These are phyloP conservation scores for Natrix natrix DNA, from an alignment of 2,797 vertebrate species.

Conservation along the genomic window DNA sequence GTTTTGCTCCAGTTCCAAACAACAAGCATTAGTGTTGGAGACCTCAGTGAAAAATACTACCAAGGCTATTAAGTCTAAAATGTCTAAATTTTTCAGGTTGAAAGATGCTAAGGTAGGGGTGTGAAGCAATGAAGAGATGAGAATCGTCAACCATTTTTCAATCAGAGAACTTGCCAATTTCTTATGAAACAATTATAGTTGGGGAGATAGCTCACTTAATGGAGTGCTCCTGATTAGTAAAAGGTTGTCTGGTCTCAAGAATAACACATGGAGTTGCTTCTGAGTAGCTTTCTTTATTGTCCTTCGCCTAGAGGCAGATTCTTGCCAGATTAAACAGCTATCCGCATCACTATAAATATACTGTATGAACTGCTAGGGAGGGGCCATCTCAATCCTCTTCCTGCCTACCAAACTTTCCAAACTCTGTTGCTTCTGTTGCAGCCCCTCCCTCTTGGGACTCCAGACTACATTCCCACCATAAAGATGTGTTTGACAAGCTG, in stretches of 20 bases:
- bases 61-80: neutral
- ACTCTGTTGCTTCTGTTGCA: too few relatives aligned
- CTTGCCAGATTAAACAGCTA: neutral
- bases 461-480: too few relatives aligned
- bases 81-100: neutral
- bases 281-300: neutral
- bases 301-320: neutral
- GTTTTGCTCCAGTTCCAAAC: neutral
- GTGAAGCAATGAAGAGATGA: neutral
- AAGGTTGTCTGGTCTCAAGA: neutral
- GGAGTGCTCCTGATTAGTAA: neutral
- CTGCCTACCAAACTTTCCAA: neutral
- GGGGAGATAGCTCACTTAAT: neutral
- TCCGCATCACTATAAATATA: too few relatives aligned
- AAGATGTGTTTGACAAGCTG: neutral
- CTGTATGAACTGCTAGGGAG: too few relatives aligned
- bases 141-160: neutral
- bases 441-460: too few relatives aligned
- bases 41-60: neutral
- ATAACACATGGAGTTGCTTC: neutral
- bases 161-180: neutral
- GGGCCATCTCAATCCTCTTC: too few relatives aligned
- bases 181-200: neutral
- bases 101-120: neutral
- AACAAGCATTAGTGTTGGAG: neutral